Percentiles rank a stretch among this genome's conserved stretches.
Evolutionary conservation across 2,888 invertebrate species (phyloP).

Genomic region (Tineola bisselliella): DNA sequence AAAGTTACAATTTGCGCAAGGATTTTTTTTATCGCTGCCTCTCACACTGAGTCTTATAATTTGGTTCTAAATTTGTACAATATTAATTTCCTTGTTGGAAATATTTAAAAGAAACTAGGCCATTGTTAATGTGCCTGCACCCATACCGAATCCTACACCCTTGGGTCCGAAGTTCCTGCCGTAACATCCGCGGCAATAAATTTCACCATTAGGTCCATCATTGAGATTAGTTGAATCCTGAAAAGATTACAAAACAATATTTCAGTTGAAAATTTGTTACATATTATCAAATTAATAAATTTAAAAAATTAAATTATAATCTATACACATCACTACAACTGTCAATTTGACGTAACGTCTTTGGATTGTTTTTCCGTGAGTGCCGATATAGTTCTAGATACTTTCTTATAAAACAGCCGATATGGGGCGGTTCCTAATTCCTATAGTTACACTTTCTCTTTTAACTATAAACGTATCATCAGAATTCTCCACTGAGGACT

Average conservation of each 20-base stretch:
- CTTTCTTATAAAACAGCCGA: background rate
- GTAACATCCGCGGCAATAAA: constrained; percentile 93
- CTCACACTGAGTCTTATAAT: background rate
- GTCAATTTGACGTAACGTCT: background rate
- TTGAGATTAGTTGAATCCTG: constrained; percentile 89
- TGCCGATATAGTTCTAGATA: no score
- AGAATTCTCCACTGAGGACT: constrained; percentile 82
- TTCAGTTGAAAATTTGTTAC: no score
- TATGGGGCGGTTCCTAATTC: background rate
- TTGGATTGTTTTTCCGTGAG: no score
- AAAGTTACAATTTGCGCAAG: background rate
- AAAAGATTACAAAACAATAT: constrained; percentile 22
- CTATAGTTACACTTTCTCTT: background rate
- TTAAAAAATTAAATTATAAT: no score
- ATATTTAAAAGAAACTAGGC: constrained; percentile 63
- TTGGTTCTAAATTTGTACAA: background rate
- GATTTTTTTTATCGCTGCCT: background rate
- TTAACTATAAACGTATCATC: constrained; percentile 24
- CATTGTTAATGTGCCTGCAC: constrained; percentile 90
- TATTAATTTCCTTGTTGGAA: constrained; percentile 1
- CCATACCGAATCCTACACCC: constrained; percentile 90
- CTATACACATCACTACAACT: background rate
- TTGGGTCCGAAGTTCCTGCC: constrained; percentile 87
- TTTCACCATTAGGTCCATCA: constrained; percentile 92
- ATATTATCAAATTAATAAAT: no score